These are phyloP conservation scores for Phocoena sinus DNA, from an alignment of 2,113 vertebrate genomes.

Conservation along the genomic window DNA sequence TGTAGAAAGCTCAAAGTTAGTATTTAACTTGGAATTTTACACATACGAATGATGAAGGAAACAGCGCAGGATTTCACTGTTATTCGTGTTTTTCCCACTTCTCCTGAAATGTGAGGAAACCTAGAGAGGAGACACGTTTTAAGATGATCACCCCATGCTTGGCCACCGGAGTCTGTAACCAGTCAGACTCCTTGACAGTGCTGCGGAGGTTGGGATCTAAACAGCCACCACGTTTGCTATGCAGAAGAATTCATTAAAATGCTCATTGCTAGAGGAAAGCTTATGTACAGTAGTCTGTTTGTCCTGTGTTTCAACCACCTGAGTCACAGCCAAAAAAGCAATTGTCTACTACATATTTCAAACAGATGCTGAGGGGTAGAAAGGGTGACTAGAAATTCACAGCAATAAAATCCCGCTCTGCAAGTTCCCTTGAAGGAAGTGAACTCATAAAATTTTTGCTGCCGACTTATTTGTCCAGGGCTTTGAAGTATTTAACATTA, in stretches of 20 bases:
- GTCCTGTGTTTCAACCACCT: constrained; percentile 89
- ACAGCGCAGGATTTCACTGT: constrained; percentile 44
- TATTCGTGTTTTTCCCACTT: constrained; percentile 59
- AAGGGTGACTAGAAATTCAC: constrained; percentile 83
- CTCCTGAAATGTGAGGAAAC: constrained; percentile 74
- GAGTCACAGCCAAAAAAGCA: constrained; percentile 86
- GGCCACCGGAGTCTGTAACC: constrained; percentile 79
- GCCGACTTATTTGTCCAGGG: constrained; percentile 80
- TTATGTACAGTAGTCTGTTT: constrained; percentile 87
- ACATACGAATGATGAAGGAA: constrained; percentile 79
- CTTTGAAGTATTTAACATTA: constrained; percentile 84
- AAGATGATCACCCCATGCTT: constrained; percentile 66
- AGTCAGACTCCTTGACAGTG: constrained; percentile 75
- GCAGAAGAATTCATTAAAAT: constrained; percentile 80
- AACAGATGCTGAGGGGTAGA: constrained; percentile 90
- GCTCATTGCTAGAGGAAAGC: constrained; percentile 83
- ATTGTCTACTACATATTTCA: constrained; percentile 90
- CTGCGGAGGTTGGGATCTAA: constrained; percentile 68
- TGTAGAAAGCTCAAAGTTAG: constrained; percentile 78
- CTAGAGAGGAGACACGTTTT: constrained; percentile 70
- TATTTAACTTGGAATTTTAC: constrained; percentile 79
- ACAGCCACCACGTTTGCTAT: constrained; percentile 75
- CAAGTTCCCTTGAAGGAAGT: constrained; percentile 81
- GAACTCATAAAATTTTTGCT: constrained; percentile 83
- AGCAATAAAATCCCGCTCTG: constrained; percentile 84